Evolutionary conservation across 2,797 vertebrate species (phyloP).

Genomic region (Cynodonichthys magdalenae): DNA sequence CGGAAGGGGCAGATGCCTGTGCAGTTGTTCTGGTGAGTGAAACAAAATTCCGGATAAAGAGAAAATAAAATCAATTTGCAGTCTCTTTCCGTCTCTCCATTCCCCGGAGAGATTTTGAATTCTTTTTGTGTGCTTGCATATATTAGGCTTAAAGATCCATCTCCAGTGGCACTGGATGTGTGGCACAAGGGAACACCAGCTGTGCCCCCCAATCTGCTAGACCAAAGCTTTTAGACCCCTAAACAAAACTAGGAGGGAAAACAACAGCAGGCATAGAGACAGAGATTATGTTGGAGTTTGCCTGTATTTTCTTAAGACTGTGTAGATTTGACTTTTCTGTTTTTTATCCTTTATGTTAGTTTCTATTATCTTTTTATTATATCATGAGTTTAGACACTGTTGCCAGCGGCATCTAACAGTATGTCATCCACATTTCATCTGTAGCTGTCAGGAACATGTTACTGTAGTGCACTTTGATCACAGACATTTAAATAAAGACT

Average conservation of each 20-base stretch:
- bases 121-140: slow-evolving; percentile 59
- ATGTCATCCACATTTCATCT: slow-evolving; percentile 28
- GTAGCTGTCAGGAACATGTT: slow-evolving; percentile 39
- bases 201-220: slow-evolving; percentile 72
- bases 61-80: slow-evolving; percentile 30
- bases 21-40: neutral
- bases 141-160: slow-evolving; percentile 63
- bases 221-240: slow-evolving; percentile 38
- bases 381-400: slow-evolving; percentile 50
- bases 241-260: slow-evolving; percentile 10
- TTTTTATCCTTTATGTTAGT: neutral
- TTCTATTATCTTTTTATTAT: slow-evolving; percentile 19
- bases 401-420: slow-evolving; percentile 25
- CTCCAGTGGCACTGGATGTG: slow-evolving; percentile 52
- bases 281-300: slow-evolving; percentile 42
- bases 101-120: slow-evolving; percentile 16
- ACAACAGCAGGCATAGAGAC: slow-evolving; percentile 46
- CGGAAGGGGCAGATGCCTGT: neutral
- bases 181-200: slow-evolving; percentile 68
- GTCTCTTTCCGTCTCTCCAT: neutral
- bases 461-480: slow-evolving; percentile 56
- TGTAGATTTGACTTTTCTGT: slow-evolving; percentile 25
- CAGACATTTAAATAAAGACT: slow-evolving; percentile 43
- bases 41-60: neutral
- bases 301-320: slow-evolving; percentile 40